Evolutionary conservation across 2,113 vertebrate genomes (phyloP).

Genomic region (Corythornis vintsioides): DNA sequence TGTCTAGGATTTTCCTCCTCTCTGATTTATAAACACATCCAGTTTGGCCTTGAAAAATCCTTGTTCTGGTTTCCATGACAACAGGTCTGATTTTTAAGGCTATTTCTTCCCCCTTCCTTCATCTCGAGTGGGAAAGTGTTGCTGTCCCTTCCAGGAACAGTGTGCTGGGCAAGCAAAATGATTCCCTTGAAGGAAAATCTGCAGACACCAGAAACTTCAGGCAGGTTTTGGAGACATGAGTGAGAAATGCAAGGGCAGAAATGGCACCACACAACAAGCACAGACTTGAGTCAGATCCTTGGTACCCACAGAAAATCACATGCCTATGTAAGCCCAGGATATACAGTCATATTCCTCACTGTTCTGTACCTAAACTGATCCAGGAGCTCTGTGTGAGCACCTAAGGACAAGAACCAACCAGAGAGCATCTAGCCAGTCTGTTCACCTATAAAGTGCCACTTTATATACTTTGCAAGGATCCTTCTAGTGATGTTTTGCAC

Average conservation of each 20-base stretch:
- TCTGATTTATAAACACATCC: not conserved
- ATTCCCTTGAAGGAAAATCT: not conserved
- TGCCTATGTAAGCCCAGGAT: not conserved
- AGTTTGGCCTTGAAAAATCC: slow-evolving; percentile 8
- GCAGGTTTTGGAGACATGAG: not conserved
- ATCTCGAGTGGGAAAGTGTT: not conserved
- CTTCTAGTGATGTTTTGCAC: not conserved
- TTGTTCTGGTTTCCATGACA: slow-evolving; percentile 57
- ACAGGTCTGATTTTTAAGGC: slow-evolving; percentile 30
- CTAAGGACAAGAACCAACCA: not conserved
- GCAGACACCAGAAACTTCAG: not conserved
- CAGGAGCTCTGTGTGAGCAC: not conserved
- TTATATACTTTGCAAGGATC: not conserved
- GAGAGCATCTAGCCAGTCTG: not conserved
- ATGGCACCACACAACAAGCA: not conserved
- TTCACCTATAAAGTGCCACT: not conserved
- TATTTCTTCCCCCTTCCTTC: slow-evolving; percentile 15
- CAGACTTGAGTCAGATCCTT: not conserved
- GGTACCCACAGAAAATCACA: not conserved
- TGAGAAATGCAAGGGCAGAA: not conserved
- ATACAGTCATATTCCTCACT: not conserved
- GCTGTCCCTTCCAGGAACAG: not conserved
- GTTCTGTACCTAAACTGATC: not conserved
- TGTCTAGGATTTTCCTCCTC: not conserved
- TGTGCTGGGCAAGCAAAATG: not conserved